Base-by-base conservation (phyloP, 2,797 vertebrate genomes). In the Xiphorhynchus erythropygius region DNA sequence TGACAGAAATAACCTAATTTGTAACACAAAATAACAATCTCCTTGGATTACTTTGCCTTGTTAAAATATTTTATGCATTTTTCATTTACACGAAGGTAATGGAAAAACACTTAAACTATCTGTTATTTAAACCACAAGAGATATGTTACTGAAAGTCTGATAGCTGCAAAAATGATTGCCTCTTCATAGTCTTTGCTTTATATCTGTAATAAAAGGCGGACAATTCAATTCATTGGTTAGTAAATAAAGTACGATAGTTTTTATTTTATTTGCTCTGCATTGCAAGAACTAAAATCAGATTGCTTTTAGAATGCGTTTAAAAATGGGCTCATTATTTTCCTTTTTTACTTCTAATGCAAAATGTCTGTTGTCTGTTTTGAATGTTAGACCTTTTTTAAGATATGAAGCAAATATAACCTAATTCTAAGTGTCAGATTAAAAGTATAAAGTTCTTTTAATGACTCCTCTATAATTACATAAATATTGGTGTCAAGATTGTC, bases 81-180 rank as follows among this genome's bases (percentile, higher is more conserved):
- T 98, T 98, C 98, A 98, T 98, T 98, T 98, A 98, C 98, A 98
- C 96, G 84, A 97, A 98, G 97, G 98, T 98, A 98, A 98, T 98
- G 97, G 98, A 98, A 98, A 98, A 98, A 98, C 98, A 98, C 98
- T 98, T 98, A 98, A 95, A 98, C 98, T 98, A 98, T 99, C 98
- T 99, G 98, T 99, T 98, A 98, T 98, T 98, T 98, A 99, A 99
- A 98, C 98, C 99, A 98, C 98, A 98, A 98, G 99, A 99, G 98
- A 98, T 98, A 98, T 98, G 98, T 98, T 98, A 97, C 98, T 98
- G 98, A 98, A 98, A 98, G 97, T 98, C 98, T 98, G 98, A 98
- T 98, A 98, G 98, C 97, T 97, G 96, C 98, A 98, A 98, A 99
- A 99, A 98, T 99, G 98, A 99, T 98, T 98, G 98, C 98, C 98